Percentiles rank a stretch among this genome's conserved stretches.
phyloP scores from a whole-genome alignment of 1,140 invertebrate genomes.

The Cherax destructor region DNA sequence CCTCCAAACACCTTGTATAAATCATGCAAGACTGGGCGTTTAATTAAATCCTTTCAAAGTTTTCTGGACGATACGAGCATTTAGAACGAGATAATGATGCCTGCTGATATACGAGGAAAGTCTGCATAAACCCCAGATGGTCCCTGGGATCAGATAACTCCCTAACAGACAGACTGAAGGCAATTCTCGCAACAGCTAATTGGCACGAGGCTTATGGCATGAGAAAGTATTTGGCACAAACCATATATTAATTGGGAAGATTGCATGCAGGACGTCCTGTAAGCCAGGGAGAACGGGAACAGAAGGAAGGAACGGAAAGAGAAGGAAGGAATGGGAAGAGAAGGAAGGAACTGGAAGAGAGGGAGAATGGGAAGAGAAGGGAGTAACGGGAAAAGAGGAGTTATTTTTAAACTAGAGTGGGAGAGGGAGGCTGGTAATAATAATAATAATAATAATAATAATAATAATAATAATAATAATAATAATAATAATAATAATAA shows the following conservation, averaged over 20 bases:
- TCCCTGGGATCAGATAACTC: constrained; percentile 6
- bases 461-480: too few species aligned
- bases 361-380: too few species aligned
- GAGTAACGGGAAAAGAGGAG: too few species aligned
- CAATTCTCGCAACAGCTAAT: constrained; percentile 8
- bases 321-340: too few species aligned
- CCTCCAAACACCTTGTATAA: not conserved
- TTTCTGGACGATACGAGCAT: constrained; percentile 5
- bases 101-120: not conserved
- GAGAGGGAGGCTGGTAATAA: not conserved
- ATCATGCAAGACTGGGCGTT: not conserved
- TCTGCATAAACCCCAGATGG: not conserved
- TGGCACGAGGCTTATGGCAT: constrained; percentile 16
- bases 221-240: constrained; percentile 12
- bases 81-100: constrained; percentile 27
- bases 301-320: too few species aligned
- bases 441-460: too few species aligned
- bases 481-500: too few species aligned
- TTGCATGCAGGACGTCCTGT: not conserved
- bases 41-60: constrained; percentile 22
- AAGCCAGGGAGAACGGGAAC: too few species aligned
- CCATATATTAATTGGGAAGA: constrained; percentile 29
- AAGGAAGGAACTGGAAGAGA: too few species aligned
- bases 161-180: not conserved
- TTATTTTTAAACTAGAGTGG: not conserved